Base-by-base conservation (phyloP, 1,140 invertebrate species). In the Centruroides vittatus region DNA sequence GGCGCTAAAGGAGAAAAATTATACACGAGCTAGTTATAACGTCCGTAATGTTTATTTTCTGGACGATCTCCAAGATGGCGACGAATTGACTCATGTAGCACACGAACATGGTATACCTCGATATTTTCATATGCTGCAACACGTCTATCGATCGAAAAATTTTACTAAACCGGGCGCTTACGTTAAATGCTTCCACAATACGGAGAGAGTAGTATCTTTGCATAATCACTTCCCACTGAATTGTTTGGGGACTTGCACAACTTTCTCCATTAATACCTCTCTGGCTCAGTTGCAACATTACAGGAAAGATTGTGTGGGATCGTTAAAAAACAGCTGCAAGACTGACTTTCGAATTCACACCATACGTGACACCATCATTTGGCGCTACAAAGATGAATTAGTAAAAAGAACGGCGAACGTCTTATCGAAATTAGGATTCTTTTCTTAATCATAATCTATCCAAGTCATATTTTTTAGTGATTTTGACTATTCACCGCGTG, bases 11-110 rank as follows among this genome's bases (percentile, higher is more conserved):
- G 78, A 81, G 13, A 81, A 82, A 56, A 86, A 86, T 63, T 82
- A 85, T 64, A 86, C 86, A 13, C 78, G 86, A 34, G 84, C 85
- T 0, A 89, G 87, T 8, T 94, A 91, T 73, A 92, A 93, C 73
- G 89, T 93, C 1, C 79, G 90, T 55, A 96, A 94, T 70, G 89
- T 95, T 3, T 97, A 96, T 76, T 96, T 93, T 73, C 78, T 96
- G 69, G 93, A 96, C 73, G 89, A 93, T 72, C 80, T 93, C 66
- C 65, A 66, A 57, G 63, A 67, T 55, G 67, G 67, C 41, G 67
- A 70, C 35, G 69, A 69, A 53, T 56, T 68, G n/a, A 62, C 65
- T 13, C 69, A 70, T 35, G 64, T 61, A 41, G 65, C 61, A 3
- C 69, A 65, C 48, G 65, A 67, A 51, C 47, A 61, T 7, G 85